These are phyloP conservation scores for Latrodectus elegans DNA, from an alignment of 2,888 invertebrate genomes.

Conservation along the genomic window DNA sequence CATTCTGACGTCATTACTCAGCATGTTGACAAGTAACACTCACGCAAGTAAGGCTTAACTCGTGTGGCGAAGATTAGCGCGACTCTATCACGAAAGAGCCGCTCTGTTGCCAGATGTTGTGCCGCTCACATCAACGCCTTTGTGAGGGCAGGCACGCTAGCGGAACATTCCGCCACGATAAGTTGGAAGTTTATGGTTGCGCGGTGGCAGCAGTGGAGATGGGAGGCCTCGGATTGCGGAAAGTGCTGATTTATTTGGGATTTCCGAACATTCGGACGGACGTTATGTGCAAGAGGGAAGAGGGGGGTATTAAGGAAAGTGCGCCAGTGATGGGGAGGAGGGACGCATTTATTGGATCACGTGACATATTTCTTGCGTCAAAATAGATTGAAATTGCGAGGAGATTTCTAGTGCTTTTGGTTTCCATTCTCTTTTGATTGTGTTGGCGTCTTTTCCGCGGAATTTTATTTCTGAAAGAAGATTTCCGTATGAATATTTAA, in stretches of 20 bases:
- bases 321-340: not conserved
- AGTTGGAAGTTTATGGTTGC: conserved; percentile 7
- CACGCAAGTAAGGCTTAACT: conserved; percentile 46
- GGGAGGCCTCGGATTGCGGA: not conserved
- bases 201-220: conserved; percentile 1
- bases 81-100: conserved; percentile 41
- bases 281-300: not conserved
- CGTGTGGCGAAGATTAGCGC: conserved; percentile 38
- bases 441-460: too few relatives aligned
- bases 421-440: too few relatives aligned
- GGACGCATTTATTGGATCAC: not conserved
- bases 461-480: too few relatives aligned
- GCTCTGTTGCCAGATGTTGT: conserved; percentile 54
- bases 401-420: not conserved
- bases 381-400: not conserved
- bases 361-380: not conserved
- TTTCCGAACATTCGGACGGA: conserved; percentile 3
- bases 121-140: conserved; percentile 57
- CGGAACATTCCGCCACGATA: conserved; percentile 21
- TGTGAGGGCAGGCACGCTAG: conserved; percentile 37
- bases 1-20: conserved; percentile 37
- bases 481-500: too few relatives aligned
- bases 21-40: conserved; percentile 40
- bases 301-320: not conserved
- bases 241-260: conserved; percentile 20